phyloP scores from a whole-genome alignment of 1,140 invertebrate species.

The Reticulitermes speratus region DNA sequence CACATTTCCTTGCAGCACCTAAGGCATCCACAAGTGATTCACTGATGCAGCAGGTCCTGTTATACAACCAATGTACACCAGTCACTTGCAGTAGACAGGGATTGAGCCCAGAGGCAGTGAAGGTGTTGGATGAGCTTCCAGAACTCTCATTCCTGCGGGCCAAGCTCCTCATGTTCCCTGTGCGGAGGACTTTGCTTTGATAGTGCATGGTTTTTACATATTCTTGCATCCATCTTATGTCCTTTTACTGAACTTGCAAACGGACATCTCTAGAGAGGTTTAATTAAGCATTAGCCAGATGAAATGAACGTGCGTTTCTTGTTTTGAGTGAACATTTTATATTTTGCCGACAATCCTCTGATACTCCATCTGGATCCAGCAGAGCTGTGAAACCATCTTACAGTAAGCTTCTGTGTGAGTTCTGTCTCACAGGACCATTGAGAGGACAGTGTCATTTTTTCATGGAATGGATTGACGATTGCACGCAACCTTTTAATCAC shows the following conservation, averaged over 20 bases:
- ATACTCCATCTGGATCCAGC: no score
- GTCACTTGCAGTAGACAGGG: background rate
- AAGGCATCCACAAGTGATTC: background rate
- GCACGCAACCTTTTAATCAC: no score
- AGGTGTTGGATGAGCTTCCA: conserved; percentile 27
- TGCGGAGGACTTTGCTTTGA: background rate
- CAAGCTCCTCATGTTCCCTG: conserved; percentile 26
- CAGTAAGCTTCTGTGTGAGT: no score
- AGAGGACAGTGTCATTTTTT: no score
- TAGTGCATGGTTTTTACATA: background rate
- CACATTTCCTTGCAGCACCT: background rate
- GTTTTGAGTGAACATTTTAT: background rate
- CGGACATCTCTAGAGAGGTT: background rate
- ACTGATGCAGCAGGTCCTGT: conserved; percentile 17
- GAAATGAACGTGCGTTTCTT: background rate
- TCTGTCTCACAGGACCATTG: no score
- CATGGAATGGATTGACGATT: no score
- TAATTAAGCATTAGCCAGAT: background rate
- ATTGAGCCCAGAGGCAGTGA: conserved; percentile 27
- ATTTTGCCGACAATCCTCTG: no score
- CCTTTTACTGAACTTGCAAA: background rate
- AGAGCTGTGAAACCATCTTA: no score
- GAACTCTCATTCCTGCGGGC: conserved; percentile 30
- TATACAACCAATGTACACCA: background rate
- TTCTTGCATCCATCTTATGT: background rate